Base-by-base conservation (phyloP, 2,888 invertebrate species). In the Ceriagrion tenellum region DNA sequence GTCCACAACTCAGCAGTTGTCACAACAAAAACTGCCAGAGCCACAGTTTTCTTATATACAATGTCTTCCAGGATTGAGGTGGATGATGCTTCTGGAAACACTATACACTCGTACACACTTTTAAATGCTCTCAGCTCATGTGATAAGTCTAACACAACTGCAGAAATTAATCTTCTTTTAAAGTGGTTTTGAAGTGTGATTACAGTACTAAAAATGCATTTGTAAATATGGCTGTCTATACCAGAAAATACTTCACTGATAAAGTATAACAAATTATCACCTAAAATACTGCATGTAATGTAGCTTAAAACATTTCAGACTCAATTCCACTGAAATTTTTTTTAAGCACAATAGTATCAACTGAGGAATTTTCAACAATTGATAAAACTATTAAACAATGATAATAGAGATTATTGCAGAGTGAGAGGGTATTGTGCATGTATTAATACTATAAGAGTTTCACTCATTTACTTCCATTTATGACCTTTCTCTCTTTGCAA, bases 351-450 rank as follows among this genome's bases (percentile, higher is more conserved):
- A 40, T 89, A 89, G 8, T 55, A 26, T 55, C 47, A 69, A 93
- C 81, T 63, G 93, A 93, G 69, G 35, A 13, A 16, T 23, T 81
- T 69, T 16, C 13, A 93, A 40, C 40, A 63, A 63, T 35, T 69
- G 63, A 63, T 69, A 69, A 93, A 93, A 74, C 93, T 93, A 93
- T 69, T 63, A 93, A 93, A 93, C 69, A 93, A 59, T 74, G 26
- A 40, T 30, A 47, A 47, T 93, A 93, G 23, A 89, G 63, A 69
- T 91, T 59, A 93, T 63, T 93, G 93, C 93, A 47, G 40, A 18
- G 69, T 69, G 69, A 47, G 20, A 63, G 55, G 93, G 63, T 93
- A 63, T 63, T 93, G 93, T 93, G 69, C 47, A 93, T 55, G n/a
- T 20, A n/a, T 93, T 69, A 93, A 93, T 93, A 93, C 69, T 93